phyloP scores from a whole-genome alignment of 2,888 invertebrate species.

The Hemistola chrysoprasaria region DNA sequence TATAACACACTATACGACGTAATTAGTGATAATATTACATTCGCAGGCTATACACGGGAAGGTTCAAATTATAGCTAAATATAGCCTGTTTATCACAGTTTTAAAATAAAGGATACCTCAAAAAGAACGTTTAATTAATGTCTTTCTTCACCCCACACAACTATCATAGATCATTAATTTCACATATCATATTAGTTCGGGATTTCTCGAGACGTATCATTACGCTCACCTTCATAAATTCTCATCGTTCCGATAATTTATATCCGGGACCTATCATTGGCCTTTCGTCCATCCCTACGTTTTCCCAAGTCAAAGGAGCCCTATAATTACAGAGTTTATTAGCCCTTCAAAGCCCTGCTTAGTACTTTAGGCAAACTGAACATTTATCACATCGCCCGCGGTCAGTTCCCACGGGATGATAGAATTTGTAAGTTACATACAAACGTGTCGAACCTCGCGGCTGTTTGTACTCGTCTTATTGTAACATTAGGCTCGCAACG shows the following conservation, averaged over 20 bases:
- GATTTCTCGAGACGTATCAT: conserved; percentile 50
- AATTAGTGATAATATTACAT: no score
- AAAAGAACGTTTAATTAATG: conserved; percentile 6
- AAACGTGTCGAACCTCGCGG: conserved; percentile 66
- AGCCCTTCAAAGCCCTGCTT: conserved; percentile 57
- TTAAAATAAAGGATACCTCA: background rate
- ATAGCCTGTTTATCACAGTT: background rate
- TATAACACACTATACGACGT: no score
- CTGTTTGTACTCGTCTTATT: conserved; percentile 56
- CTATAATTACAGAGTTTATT: conserved; percentile 68
- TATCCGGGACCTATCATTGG: conserved; percentile 40
- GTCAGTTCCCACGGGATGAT: conserved; percentile 74
- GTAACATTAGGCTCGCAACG: conserved; percentile 56
- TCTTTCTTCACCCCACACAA: background rate
- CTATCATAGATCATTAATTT: conserved; percentile 39
- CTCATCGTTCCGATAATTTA: conserved; percentile 60
- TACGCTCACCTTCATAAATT: conserved; percentile 48
- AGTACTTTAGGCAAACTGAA: conserved; percentile 70
- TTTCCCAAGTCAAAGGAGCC: conserved; percentile 47
- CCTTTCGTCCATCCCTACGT: conserved; percentile 44
- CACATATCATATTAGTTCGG: conserved; percentile 33
- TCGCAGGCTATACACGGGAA: no score
- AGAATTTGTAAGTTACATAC: conserved; percentile 68
- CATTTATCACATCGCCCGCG: conserved; percentile 73
- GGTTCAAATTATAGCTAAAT: no score